phyloP scores from a whole-genome alignment of 2,113 vertebrate genomes.

The Myocastor coypus region DNA sequence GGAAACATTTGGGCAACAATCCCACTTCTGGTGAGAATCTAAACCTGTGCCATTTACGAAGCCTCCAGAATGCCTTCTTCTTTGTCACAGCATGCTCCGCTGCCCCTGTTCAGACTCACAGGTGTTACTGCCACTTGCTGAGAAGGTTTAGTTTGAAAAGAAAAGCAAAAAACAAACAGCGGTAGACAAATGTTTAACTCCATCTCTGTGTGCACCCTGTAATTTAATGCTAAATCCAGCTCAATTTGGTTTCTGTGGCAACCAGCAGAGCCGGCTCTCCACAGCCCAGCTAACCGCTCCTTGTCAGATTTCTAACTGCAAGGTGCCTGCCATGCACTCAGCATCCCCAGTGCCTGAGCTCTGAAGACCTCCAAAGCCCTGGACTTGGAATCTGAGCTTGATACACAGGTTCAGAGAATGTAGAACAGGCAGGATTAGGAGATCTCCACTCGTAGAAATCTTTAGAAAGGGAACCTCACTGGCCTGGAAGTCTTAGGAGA shows the following conservation, averaged over 20 bases:
- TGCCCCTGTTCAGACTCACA: background rate
- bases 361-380: background rate
- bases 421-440: background rate
- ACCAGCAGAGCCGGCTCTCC: slow-evolving; percentile 65
- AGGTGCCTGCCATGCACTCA: background rate
- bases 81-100: background rate
- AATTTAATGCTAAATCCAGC: slow-evolving; percentile 72
- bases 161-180: slow-evolving; percentile 44
- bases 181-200: slow-evolving; percentile 58
- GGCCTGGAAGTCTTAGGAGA: background rate
- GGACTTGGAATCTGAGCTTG: background rate
- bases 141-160: slow-evolving; percentile 15
- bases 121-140: background rate
- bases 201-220: slow-evolving; percentile 39
- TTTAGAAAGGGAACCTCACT: background rate
- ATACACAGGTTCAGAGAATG: background rate
- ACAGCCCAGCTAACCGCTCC: background rate
- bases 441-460: background rate
- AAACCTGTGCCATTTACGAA: background rate
- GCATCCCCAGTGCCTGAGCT: background rate
- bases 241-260: slow-evolving; percentile 73
- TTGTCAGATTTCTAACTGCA: background rate
- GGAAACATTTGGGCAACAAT: background rate
- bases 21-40: background rate
- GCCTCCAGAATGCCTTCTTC: background rate